Evolutionary conservation across 2,797 vertebrate genomes (phyloP).

Genomic region (Cheirogaleus major): DNA sequence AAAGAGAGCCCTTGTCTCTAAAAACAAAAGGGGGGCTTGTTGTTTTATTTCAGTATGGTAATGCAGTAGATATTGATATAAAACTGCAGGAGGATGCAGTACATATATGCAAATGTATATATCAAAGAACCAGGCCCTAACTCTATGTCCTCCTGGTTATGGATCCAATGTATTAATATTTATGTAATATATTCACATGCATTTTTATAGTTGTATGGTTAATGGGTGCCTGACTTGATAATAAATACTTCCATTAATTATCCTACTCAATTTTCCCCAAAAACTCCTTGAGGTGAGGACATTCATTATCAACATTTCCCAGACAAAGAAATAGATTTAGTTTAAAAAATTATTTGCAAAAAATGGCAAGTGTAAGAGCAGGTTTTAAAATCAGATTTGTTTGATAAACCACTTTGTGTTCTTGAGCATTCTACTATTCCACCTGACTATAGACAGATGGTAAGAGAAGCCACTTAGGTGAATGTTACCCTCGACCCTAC

Average conservation of each 20-base stretch:
- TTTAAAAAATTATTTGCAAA: background rate
- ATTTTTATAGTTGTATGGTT: background rate
- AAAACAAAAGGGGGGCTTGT: background rate
- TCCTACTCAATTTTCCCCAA: background rate
- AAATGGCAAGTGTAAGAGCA: background rate
- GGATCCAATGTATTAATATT: background rate
- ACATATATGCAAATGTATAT: background rate
- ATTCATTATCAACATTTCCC: background rate
- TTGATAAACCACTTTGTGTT: background rate
- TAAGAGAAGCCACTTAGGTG: background rate
- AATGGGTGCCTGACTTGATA: background rate
- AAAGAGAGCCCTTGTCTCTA: background rate
- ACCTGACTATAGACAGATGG: background rate
- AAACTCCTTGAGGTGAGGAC: background rate
- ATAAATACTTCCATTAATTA: background rate
- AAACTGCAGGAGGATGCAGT: background rate
- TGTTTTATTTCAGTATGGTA: background rate
- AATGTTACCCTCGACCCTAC: background rate
- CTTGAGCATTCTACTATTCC: background rate
- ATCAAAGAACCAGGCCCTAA: background rate
- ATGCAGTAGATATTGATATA: background rate
- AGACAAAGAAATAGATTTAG: background rate
- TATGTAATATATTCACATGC: background rate
- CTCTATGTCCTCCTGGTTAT: background rate
- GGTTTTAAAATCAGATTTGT: background rate